phyloP scores from a whole-genome alignment of 2,888 invertebrate species.

The Adelognathus sp. region DNA sequence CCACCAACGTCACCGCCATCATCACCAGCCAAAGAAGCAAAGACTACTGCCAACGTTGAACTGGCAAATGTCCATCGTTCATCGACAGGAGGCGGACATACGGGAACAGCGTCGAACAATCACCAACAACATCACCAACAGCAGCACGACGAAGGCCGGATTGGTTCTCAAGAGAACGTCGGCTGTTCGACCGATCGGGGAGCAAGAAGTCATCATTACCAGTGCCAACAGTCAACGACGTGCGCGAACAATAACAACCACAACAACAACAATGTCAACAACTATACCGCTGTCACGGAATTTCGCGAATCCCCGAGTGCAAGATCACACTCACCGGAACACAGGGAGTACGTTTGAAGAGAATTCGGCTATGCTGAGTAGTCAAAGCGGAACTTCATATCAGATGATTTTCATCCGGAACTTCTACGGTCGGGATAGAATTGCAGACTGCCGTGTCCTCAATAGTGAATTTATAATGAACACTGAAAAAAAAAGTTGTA shows the following conservation, averaged over 20 bases:
- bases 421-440: neutral
- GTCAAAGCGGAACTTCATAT: neutral
- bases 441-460: too few species aligned
- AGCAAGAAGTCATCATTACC: slow-evolving; percentile 47
- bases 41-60: slow-evolving; percentile 72
- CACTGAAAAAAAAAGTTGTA: too few species aligned
- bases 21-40: slow-evolving; percentile 77
- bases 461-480: too few species aligned
- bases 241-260: slow-evolving; percentile 46
- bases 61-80: slow-evolving; percentile 74
- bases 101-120: slow-evolving; percentile 46
- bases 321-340: slow-evolving; percentile 64
- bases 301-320: slow-evolving; percentile 60
- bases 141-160: slow-evolving; percentile 39
- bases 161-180: slow-evolving; percentile 44
- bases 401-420: neutral
- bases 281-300: slow-evolving; percentile 47
- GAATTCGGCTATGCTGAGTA: neutral
- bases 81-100: slow-evolving; percentile 43
- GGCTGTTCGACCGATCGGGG: slow-evolving; percentile 40
- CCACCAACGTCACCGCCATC: slow-evolving; percentile 79
- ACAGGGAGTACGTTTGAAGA: slow-evolving; percentile 73
- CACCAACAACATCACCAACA: slow-evolving; percentile 45
- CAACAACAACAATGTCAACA: slow-evolving; percentile 52
- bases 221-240: slow-evolving; percentile 50